phyloP scores from a whole-genome alignment of 2,113 vertebrate species.

The Clarias gariepinus region DNA sequence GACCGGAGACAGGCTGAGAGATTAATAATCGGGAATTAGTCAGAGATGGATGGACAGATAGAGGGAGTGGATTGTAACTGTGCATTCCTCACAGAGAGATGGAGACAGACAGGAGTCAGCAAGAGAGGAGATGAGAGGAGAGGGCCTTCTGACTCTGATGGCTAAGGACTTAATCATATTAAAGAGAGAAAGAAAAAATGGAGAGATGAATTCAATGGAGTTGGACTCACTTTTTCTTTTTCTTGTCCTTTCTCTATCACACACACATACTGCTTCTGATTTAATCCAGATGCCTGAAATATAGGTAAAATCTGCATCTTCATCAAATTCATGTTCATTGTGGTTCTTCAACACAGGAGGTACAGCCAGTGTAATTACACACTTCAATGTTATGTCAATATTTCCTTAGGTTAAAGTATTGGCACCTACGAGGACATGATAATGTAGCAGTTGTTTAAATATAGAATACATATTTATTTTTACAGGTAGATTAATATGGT shows the following conservation, averaged over 20 bases:
- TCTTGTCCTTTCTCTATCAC: not conserved
- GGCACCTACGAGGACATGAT: not conserved
- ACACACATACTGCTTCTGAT: not conserved
- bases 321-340: too few relatives aligned
- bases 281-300: not conserved
- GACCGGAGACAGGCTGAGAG: not conserved
- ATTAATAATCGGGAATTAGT: not conserved
- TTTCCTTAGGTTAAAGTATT: not conserved
- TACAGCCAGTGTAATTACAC: too few relatives aligned
- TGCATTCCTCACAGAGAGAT: not conserved
- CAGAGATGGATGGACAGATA: not conserved
- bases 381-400: not conserved
- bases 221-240: not conserved
- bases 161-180: slow-evolving; percentile 74
- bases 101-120: slow-evolving; percentile 48
- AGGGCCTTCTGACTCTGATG: slow-evolving; percentile 61
- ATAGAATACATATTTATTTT: not conserved
- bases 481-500: not conserved
- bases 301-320: too few relatives aligned
- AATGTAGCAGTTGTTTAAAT: not conserved
- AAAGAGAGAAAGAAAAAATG: slow-evolving; percentile 47
- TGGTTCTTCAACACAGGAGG: too few relatives aligned
- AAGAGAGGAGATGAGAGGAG: slow-evolving; percentile 44
- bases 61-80: not conserved
- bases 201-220: fast-evolving